Evolutionary conservation across 1,140 invertebrate genomes (phyloP).

Genomic region (Halesus radiatus): DNA sequence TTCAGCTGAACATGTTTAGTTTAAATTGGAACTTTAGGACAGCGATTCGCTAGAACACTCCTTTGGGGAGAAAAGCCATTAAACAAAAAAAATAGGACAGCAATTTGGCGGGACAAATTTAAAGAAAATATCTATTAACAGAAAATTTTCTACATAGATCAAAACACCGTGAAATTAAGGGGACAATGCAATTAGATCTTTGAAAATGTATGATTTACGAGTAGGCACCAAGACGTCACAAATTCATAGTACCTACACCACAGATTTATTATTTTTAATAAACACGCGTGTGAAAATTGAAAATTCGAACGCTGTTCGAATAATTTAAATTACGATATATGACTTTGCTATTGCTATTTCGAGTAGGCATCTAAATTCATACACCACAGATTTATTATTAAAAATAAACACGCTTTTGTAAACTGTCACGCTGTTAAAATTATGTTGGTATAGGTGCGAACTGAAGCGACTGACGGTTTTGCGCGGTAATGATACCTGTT

Average conservation of each 20-base stretch:
- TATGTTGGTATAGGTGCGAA: neutral
- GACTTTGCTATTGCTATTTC: neutral
- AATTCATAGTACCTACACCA: neutral
- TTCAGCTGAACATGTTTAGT: neutral
- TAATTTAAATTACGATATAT: too few species aligned
- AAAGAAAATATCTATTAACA: neutral
- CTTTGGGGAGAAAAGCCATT: too few species aligned
- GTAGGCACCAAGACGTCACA: neutral
- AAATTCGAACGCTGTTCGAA: neutral
- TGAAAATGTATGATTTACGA: neutral
- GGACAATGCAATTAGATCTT: too few species aligned
- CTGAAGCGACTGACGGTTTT: neutral
- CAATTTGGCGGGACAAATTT: conserved; percentile 1
- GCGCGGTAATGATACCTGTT: conserved; percentile 8
- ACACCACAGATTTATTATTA: neutral
- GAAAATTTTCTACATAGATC: too few species aligned
- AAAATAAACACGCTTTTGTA: neutral
- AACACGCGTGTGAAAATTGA: neutral
- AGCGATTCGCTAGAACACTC: too few species aligned
- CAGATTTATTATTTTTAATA: conserved; percentile 3
- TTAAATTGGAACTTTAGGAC: neutral
- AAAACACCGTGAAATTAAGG: too few species aligned
- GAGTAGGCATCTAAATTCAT: neutral
- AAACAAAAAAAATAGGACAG: too few species aligned
- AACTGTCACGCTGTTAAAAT: neutral